Percentiles rank a stretch among this genome's conserved stretches.
Evolutionary conservation across 2,888 invertebrate genomes (phyloP).

Genomic region (Amiota minor): DNA sequence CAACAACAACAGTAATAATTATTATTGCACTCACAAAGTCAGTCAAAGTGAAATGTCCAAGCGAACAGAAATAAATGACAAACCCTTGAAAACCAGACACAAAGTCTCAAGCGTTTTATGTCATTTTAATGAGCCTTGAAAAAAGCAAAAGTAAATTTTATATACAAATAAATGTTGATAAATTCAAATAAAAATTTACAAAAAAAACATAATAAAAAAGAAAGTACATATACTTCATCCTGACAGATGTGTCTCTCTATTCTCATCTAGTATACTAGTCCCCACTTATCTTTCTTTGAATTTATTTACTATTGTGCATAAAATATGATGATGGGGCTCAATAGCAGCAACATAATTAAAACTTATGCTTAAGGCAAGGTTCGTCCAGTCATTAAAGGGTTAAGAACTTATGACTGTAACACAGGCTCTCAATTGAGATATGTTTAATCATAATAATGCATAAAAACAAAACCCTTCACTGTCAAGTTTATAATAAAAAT

Average conservation of each 20-base stretch:
- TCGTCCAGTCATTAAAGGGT: slow-evolving; percentile 1
- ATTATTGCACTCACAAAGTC: too few relatives aligned
- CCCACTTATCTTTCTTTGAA: too few relatives aligned
- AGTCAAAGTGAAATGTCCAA: slow-evolving; percentile 15
- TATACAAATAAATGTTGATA: slow-evolving; percentile 66
- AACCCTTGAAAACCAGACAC: slow-evolving; percentile 30
- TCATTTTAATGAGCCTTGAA: slow-evolving; percentile 52
- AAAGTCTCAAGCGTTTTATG: slow-evolving; percentile 46
- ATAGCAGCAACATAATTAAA: neutral
- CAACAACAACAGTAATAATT: slow-evolving; percentile 37
- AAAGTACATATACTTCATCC: neutral
- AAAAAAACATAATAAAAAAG: neutral
- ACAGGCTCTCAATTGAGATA: slow-evolving; percentile 6
- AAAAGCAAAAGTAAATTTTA: slow-evolving; percentile 57
- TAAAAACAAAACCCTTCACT: neutral
- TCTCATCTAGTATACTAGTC: neutral
- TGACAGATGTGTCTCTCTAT: slow-evolving; percentile 16
- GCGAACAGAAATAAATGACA: neutral
- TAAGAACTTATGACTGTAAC: neutral
- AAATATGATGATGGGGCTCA: neutral
- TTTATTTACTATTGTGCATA: neutral
- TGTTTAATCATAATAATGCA: slow-evolving; percentile 18
- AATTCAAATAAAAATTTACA: slow-evolving; percentile 52
- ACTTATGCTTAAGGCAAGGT: slow-evolving; percentile 3
- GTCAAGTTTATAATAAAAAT: slow-evolving; percentile 18